Evolutionary conservation across 2,888 invertebrate species (phyloP).

Genomic region (Cantharis lateralis): DNA sequence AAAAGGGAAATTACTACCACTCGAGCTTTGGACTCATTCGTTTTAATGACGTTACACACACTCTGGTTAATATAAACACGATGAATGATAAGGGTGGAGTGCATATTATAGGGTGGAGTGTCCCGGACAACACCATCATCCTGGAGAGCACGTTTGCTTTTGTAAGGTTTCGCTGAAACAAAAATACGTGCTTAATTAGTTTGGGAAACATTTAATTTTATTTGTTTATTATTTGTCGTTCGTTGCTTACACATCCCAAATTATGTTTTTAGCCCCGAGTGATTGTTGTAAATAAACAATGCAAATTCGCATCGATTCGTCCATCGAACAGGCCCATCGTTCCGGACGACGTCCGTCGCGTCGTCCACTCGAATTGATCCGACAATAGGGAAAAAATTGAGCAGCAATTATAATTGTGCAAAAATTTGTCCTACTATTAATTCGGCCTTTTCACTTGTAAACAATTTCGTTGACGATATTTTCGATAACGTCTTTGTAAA

Average conservation of each 20-base stretch:
- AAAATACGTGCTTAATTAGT: constrained; percentile 11
- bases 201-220: neutral
- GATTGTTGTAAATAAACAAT: neutral
- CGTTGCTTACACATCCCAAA: neutral
- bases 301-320: neutral
- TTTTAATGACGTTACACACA: constrained; percentile 20
- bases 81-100: constrained; percentile 11
- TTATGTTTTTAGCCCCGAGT: neutral
- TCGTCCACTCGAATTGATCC: neutral
- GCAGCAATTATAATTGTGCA: neutral
- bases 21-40: constrained; percentile 7
- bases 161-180: constrained; percentile 1
- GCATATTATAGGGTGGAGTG: neutral
- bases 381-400: neutral
- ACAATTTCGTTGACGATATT: neutral
- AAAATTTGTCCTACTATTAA: neutral
- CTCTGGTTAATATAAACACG: constrained; percentile 20
- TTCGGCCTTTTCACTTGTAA: neutral
- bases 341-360: neutral
- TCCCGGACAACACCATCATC: neutral
- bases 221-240: neutral
- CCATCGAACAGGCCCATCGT: neutral
- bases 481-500: neutral
- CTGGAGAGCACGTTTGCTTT: constrained; percentile 3
- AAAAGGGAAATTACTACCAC: constrained; percentile 8